phyloP scores from a whole-genome alignment of 1,140 invertebrate genomes.

The Philopotamus ludificatus region DNA sequence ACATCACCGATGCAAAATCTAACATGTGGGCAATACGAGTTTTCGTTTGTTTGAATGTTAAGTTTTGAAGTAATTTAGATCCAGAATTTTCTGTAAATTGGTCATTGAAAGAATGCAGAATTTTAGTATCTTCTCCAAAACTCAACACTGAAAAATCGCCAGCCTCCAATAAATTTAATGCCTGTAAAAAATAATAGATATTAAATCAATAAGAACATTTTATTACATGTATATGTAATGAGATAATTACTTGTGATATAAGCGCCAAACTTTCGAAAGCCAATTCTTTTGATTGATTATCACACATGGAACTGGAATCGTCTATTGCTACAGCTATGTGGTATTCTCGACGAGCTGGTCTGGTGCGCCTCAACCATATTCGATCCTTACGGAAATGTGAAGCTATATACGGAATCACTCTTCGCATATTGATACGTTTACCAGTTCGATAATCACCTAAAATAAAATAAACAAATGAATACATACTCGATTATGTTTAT shows the following conservation, averaged over 20 bases:
- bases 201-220: not conserved
- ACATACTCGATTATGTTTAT: not conserved
- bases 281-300: constrained; percentile 86
- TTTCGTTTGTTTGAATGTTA: constrained; percentile 79
- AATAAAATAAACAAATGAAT: constrained; percentile 6
- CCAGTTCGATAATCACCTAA: constrained; percentile 91
- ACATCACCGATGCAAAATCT: constrained; percentile 72
- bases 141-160: constrained; percentile 89
- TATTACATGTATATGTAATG: not conserved
- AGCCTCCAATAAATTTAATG: constrained; percentile 88
- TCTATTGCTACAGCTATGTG: constrained; percentile 96
- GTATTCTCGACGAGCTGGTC: constrained; percentile 94
- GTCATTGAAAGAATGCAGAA: constrained; percentile 84
- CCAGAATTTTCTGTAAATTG: constrained; percentile 82
- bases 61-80: constrained; percentile 71
- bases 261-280: constrained; percentile 93
- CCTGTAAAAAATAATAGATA: constrained; percentile 56
- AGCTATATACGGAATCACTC: constrained; percentile 96
- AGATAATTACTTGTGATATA: constrained; percentile 65
- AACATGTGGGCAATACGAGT: constrained; percentile 80
- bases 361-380: constrained; percentile 96
- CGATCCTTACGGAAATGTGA: constrained; percentile 99
- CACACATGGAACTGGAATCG: constrained; percentile 92
- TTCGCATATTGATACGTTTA: constrained; percentile 94
- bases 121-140: constrained; percentile 83